Evolutionary conservation across 2,888 invertebrate genomes (phyloP).

Genomic region (Sturmia bella): DNA sequence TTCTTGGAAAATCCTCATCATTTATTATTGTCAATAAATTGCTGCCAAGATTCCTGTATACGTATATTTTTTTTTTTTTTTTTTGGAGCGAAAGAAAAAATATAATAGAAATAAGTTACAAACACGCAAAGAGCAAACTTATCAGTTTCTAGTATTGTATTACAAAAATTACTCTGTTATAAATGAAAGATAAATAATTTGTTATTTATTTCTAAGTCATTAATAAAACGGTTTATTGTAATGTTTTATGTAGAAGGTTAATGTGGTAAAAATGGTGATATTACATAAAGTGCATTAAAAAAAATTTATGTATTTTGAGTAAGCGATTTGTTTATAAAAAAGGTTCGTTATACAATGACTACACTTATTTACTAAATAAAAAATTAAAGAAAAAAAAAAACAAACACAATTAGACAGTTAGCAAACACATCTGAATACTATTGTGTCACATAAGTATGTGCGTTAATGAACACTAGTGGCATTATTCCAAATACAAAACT

Average conservation of each 20-base stretch:
- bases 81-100: not conserved
- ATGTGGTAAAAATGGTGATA: conserved; percentile 2
- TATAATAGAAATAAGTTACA: not conserved
- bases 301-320: not conserved
- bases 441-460: too few relatives aligned
- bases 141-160: conserved; percentile 15
- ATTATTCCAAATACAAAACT: too few relatives aligned
- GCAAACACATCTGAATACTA: too few relatives aligned
- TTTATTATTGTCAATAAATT: conserved; percentile 88
- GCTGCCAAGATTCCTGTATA: conserved; percentile 87
- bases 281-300: conserved; percentile 18
- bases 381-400: not conserved
- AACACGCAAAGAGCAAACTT: not conserved
- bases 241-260: conserved; percentile 43
- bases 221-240: conserved; percentile 34
- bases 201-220: conserved; percentile 26
- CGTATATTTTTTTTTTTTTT: too few relatives aligned
- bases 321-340: not conserved
- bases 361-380: not conserved
- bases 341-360: conserved; percentile 34
- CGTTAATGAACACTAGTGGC: too few relatives aligned
- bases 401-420: too few relatives aligned
- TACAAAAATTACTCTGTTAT: not conserved
- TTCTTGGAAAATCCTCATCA: conserved; percentile 86
- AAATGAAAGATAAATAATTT: conserved; percentile 8